These are phyloP conservation scores for Sarcophaga variegata DNA, from an alignment of 2,888 invertebrate genomes.

Conservation along the genomic window DNA sequence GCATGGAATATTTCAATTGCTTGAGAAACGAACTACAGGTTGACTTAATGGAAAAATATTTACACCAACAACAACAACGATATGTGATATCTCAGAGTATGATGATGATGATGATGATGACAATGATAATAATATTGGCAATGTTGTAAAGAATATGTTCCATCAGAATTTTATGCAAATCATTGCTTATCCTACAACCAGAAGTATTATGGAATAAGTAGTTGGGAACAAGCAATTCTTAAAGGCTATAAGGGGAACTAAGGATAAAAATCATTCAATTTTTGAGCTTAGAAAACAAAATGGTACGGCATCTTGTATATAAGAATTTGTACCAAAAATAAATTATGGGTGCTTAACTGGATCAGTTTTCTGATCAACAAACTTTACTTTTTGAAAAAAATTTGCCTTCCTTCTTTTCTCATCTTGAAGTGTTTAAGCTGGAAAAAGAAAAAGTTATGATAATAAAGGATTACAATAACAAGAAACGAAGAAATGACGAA, in stretches of 20 bases:
- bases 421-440: too few species aligned
- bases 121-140: neutral
- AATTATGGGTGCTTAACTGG: too few species aligned
- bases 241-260: neutral
- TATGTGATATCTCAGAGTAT: neutral
- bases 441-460: too few species aligned
- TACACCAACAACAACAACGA: neutral
- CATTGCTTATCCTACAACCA: neutral
- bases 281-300: too few species aligned
- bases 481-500: too few species aligned
- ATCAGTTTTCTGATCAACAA: too few species aligned
- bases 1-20: neutral
- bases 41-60: constrained; percentile 12
- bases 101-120: neutral
- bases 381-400: too few species aligned
- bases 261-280: too few species aligned
- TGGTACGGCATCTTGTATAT: too few species aligned
- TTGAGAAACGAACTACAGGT: constrained; percentile 1
- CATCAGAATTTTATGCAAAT: constrained; percentile 36
- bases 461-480: too few species aligned
- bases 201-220: neutral
- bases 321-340: too few species aligned
- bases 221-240: neutral
- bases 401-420: too few species aligned
- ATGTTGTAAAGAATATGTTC: neutral